Evolutionary conservation across 2,113 vertebrate species (phyloP), one percentile per base, ranked within the genome.

Genomic region (Sinocyclocheilus anophthalmus): DNA sequence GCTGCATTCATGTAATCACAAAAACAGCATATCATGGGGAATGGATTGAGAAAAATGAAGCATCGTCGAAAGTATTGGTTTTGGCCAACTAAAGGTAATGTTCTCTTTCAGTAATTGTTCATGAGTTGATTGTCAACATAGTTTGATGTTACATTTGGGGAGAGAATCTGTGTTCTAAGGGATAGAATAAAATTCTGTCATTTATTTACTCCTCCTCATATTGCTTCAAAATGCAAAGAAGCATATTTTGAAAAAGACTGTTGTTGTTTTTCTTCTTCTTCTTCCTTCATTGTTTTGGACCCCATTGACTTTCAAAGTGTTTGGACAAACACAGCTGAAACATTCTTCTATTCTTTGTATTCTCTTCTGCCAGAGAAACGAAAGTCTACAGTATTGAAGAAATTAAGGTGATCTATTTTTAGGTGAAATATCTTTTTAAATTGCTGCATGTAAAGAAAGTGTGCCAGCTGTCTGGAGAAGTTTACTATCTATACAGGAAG

Each of bases 1-100:
- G 50, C 57, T 81, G 42, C 42, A 50, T 24, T 70, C 39, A 53
- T 50, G 22, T 76, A 48, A 57, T 30, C 65, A 86, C 91, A 89
- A 91, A 42, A 84, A 80, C 67, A 79, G 87, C 84, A 87, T 77
- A 59, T 69, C 85, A 84, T 85, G 88, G 67, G 91, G 24, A 73
- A 67, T 72, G 87, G 88, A 84, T 24, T 88, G 83, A 84, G 69
- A 80, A 87, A 78, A 86, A 93, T 95, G 93, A 94, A 94, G 75
- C 93, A 93, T 5, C 92, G 92, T 0, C 93, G 92, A 83, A 95
- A 94, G 88, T 95, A 95, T 90, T 94, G 93, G 93, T 94, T 95
- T 92, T 94, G 94, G 93, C 92, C 90, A 67, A 50, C 84, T 59
- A 88, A 87, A 94, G 94, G 93, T 94, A 94, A 93, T 61, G 89